Conservation (phyloP, 1,140 invertebrate genomes). For the Euura lappo region DNA sequence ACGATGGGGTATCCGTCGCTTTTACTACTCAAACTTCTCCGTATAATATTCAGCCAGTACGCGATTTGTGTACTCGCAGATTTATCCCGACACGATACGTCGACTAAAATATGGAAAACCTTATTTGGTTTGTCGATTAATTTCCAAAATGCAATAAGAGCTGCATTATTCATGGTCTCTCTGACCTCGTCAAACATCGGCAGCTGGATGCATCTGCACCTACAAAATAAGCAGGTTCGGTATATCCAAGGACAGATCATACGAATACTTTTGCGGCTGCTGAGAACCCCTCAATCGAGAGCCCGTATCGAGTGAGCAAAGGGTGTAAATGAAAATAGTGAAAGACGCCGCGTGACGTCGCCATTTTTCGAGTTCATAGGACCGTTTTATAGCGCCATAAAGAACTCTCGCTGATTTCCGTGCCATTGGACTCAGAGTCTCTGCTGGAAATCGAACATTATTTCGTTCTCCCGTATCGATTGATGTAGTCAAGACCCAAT, state of each 20-base stretch:
- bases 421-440: not conserved
- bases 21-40: not conserved
- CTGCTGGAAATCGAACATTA: not conserved
- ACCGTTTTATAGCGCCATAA: constrained; percentile 1
- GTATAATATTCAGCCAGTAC: not conserved
- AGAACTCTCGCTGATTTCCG: not conserved
- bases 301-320: not conserved
- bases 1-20: constrained; percentile 7
- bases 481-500: too few relatives aligned
- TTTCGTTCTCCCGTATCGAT: not conserved
- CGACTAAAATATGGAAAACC: constrained; percentile 42
- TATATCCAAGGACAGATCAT: too few relatives aligned
- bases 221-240: too few relatives aligned
- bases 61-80: not conserved
- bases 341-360: not conserved
- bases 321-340: not conserved
- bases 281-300: not conserved
- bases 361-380: not conserved
- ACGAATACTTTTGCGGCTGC: too few relatives aligned
- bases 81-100: constrained; percentile 9
- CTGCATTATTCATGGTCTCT: not conserved
- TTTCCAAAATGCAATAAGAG: not conserved
- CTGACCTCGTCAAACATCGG: not conserved
- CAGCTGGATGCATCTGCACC: not conserved
- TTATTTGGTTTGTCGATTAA: constrained; percentile 27